Conservation (phyloP, 1,140 invertebrate species). For the Drosophila kurseongensis region DNA sequence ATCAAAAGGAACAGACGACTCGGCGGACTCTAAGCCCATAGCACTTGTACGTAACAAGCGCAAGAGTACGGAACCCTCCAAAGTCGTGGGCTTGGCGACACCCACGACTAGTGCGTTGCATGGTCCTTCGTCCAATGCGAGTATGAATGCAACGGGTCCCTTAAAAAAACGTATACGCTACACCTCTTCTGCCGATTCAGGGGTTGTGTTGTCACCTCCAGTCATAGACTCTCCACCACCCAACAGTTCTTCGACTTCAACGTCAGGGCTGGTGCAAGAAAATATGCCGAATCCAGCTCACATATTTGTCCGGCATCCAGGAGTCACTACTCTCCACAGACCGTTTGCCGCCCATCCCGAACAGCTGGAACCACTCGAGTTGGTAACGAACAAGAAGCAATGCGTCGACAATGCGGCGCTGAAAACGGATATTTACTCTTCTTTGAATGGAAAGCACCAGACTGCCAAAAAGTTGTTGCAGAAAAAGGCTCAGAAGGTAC, state of each 20-base stretch:
- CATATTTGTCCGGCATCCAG: constrained; percentile 84
- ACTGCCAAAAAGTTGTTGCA: constrained; percentile 22
- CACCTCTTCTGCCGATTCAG: constrained; percentile 75
- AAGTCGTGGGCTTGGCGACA: constrained; percentile 51
- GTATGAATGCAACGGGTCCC: constrained; percentile 84
- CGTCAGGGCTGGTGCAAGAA: constrained; percentile 83
- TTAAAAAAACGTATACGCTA: constrained; percentile 88
- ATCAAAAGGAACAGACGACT: constrained; percentile 89
- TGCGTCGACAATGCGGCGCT: not conserved
- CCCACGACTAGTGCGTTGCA: not conserved
- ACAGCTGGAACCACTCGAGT: constrained; percentile 72
- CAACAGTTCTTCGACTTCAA: constrained; percentile 56
- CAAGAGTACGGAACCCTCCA: constrained; percentile 89
- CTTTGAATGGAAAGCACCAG: not conserved
- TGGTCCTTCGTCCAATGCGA: constrained; percentile 7
- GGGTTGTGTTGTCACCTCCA: constrained; percentile 63
- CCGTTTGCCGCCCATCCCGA: constrained; percentile 69
- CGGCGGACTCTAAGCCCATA: constrained; percentile 87
- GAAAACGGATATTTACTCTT: constrained; percentile 4
- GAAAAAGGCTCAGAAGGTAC: constrained; percentile 15
- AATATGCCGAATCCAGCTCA: constrained; percentile 78
- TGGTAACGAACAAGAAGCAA: constrained; percentile 56
- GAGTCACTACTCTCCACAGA: constrained; percentile 78
- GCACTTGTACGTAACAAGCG: constrained; percentile 88
- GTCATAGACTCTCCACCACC: constrained; percentile 67